Percentiles rank a stretch among this genome's conserved stretches.
phyloP scores from a whole-genome alignment of 1,140 invertebrate genomes.

The Drosophila jambulina region DNA sequence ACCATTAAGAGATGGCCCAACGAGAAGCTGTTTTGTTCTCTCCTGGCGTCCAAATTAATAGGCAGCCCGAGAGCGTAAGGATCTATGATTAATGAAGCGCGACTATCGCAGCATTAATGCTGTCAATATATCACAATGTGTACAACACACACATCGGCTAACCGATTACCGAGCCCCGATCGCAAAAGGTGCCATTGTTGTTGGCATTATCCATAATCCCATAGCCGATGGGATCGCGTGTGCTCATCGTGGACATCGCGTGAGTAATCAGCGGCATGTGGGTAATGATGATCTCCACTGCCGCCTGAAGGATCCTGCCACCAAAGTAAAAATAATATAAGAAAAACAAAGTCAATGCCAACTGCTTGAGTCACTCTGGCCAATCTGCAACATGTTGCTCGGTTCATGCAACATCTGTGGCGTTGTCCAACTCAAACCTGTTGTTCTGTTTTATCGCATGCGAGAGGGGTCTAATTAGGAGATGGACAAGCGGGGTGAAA shows the following conservation, averaged over 20 bases:
- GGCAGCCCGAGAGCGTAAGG: slow-evolving; percentile 42
- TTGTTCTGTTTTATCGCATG: slow-evolving; percentile 66
- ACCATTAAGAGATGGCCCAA: slow-evolving; percentile 65
- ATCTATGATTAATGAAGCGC: slow-evolving; percentile 79
- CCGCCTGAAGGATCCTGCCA: slow-evolving; percentile 48
- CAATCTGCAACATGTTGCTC: slow-evolving; percentile 67
- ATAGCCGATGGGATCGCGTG: slow-evolving; percentile 42
- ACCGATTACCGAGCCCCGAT: slow-evolving; percentile 53
- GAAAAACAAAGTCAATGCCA: slow-evolving; percentile 45
- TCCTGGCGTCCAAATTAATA: slow-evolving; percentile 64
- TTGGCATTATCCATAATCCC: slow-evolving; percentile 19
- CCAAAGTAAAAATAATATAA: neutral
- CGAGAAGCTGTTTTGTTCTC: slow-evolving; percentile 53
- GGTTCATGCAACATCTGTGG: slow-evolving; percentile 32
- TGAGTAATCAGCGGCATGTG: slow-evolving; percentile 55
- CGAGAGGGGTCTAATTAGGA: slow-evolving; percentile 28
- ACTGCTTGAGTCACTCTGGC: slow-evolving; percentile 38
- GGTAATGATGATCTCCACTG: slow-evolving; percentile 52
- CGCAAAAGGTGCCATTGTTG: slow-evolving; percentile 16
- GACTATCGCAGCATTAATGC: slow-evolving; percentile 67
- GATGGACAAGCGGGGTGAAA: neutral
- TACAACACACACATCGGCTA: slow-evolving; percentile 53
- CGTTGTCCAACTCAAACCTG: slow-evolving; percentile 70
- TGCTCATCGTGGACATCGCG: slow-evolving; percentile 49
- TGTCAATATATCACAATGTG: slow-evolving; percentile 75